Percentiles rank a stretch among this genome's conserved stretches.
These are phyloP conservation scores for Nycticryphes semicollaris DNA, from an alignment of 2,113 vertebrate genomes.

Conservation along the genomic window DNA sequence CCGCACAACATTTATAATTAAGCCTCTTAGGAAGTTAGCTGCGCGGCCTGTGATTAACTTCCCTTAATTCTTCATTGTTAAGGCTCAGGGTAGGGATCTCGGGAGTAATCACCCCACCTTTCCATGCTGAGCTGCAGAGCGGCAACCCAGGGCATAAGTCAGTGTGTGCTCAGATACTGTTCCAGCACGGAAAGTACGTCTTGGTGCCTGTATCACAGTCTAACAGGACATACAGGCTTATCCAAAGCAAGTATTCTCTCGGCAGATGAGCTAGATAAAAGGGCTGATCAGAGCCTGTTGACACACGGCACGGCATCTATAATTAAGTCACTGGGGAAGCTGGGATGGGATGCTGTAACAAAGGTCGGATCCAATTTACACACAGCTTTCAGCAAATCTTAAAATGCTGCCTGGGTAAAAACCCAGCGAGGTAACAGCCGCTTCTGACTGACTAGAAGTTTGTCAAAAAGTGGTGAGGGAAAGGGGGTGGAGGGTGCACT, in stretches of 20 bases:
- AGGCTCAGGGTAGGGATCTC: slow-evolving; percentile 13
- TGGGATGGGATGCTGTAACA: not conserved
- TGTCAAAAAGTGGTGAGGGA: not conserved
- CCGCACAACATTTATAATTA: slow-evolving; percentile 58
- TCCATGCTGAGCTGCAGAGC: not conserved
- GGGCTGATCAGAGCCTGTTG: not conserved
- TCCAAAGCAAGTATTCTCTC: not conserved
- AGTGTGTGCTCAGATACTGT: not conserved
- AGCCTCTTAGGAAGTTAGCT: slow-evolving; percentile 53
- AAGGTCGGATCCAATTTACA: slow-evolving; percentile 2
- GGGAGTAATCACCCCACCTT: slow-evolving; percentile 8
- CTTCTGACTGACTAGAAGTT: not conserved
- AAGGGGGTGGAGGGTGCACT: not conserved
- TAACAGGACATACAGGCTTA: slow-evolving; percentile 34
- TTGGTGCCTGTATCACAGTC: not conserved
- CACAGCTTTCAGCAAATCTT: slow-evolving; percentile 15
- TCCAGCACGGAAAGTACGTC: not conserved
- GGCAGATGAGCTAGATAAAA: slow-evolving; percentile 49
- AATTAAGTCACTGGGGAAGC: slow-evolving; percentile 63
- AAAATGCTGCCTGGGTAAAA: slow-evolving; percentile 20
- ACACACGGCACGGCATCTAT: slow-evolving; percentile 32
- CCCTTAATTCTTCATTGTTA: slow-evolving; percentile 45
- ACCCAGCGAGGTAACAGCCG: not conserved
- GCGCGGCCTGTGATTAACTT: slow-evolving; percentile 13
- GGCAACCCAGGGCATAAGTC: not conserved